Conservation (phyloP, 1,140 invertebrate species). For the Drosophila ambigua region DNA sequence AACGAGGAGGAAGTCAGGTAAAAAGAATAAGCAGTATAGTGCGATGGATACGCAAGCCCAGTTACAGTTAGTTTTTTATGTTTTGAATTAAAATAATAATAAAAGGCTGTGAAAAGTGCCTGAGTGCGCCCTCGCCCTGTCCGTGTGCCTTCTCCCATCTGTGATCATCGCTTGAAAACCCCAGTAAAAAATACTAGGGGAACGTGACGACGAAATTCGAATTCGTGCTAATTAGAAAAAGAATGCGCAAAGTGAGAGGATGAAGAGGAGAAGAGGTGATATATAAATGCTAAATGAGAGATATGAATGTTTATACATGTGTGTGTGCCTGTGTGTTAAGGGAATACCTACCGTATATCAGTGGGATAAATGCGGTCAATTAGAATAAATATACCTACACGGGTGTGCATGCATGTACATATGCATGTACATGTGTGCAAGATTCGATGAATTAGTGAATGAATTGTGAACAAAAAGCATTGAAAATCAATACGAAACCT, state of each 20-base stretch:
- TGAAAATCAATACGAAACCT: conserved; percentile 80
- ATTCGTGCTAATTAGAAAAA: conserved; percentile 77
- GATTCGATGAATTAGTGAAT: conserved; percentile 75
- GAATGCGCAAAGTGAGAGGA: conserved; percentile 61
- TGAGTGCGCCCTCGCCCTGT: conserved; percentile 31
- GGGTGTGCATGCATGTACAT: neutral
- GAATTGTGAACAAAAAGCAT: conserved; percentile 75
- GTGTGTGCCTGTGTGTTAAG: conserved; percentile 34
- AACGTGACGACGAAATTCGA: conserved; percentile 65
- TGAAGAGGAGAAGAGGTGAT: conserved; percentile 31
- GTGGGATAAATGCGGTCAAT: conserved; percentile 63
- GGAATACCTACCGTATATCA: conserved; percentile 39
- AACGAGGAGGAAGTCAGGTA: conserved; percentile 54
- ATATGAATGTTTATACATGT: conserved; percentile 23
- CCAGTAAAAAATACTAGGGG: conserved; percentile 44
- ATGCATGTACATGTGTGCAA: conserved; percentile 7
- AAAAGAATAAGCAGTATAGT: conserved; percentile 40
- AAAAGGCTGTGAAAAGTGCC: conserved; percentile 11
- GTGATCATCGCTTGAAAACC: conserved; percentile 1
- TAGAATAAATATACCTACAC: conserved; percentile 51
- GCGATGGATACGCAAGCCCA: conserved; percentile 39
- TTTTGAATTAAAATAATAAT: conserved; percentile 54
- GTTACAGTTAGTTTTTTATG: conserved; percentile 72
- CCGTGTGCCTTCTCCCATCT: too few species aligned
- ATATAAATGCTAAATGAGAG: conserved; percentile 51